Conservation (phyloP, 2,113 vertebrate species). For the mouse (Mus musculus) region DNA sequence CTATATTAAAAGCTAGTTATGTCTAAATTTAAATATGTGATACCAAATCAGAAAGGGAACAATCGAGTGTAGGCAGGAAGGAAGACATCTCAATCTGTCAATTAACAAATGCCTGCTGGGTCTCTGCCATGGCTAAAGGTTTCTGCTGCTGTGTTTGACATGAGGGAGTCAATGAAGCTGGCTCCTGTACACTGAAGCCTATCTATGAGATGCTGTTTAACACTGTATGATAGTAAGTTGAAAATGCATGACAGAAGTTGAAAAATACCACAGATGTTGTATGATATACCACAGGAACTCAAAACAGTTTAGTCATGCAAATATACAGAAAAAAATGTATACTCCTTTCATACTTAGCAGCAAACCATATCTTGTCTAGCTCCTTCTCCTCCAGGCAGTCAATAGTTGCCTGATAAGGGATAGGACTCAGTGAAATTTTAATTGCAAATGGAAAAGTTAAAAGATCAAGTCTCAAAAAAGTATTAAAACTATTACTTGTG, state of each 20-base stretch:
- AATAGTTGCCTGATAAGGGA: not conserved
- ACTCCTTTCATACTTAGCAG: conserved; percentile 55
- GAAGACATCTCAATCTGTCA: not conserved
- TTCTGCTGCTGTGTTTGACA: conserved; percentile 4
- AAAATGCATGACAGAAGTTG: conserved; percentile 32
- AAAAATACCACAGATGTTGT: conserved; percentile 50
- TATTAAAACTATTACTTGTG: conserved; percentile 61
- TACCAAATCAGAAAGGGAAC: conserved; percentile 31
- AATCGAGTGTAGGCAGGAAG: not conserved
- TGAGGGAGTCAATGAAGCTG: conserved; percentile 32
- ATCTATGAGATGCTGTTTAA: conserved; percentile 5
- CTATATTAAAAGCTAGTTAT: conserved; percentile 47
- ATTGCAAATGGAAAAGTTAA: conserved; percentile 31
- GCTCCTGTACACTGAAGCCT: not conserved
- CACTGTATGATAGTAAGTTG: conserved; percentile 24
- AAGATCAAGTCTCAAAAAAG: conserved; percentile 31
- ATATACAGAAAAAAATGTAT: not conserved
- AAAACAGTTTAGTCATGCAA: conserved; percentile 50
- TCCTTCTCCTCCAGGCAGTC: not conserved
- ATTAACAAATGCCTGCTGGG: conserved; percentile 13
- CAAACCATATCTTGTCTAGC: not conserved
- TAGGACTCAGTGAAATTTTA: not conserved
- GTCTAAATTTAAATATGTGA: conserved; percentile 44
- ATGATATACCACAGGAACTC: not conserved
- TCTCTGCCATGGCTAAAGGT: not conserved